A percentile compares a stretch with the other conserved stretches of the same genome.
Evolutionary conservation across 2,888 invertebrate species (phyloP).

Genomic region (Gisinianus flammeolus): DNA sequence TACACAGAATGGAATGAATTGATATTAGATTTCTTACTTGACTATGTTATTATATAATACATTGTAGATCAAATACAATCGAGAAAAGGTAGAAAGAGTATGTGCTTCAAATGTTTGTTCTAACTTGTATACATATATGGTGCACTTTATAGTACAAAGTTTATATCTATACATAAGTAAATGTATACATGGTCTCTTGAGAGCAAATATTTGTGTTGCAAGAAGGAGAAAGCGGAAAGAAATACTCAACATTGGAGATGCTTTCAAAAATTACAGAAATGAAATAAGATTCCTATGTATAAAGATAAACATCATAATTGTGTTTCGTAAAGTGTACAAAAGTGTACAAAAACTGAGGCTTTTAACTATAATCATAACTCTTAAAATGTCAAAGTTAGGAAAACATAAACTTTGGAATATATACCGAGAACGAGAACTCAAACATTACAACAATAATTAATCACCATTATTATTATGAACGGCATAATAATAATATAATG

Average conservation of each 20-base stretch:
- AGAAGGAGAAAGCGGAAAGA: background rate
- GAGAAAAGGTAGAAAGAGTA: too few relatives aligned
- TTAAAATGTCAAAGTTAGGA: background rate
- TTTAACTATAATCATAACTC: too few relatives aligned
- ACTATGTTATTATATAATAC: background rate
- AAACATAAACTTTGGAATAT: background rate
- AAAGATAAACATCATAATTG: background rate
- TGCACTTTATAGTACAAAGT: too few relatives aligned
- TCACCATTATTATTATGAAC: too few relatives aligned
- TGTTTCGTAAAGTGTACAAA: background rate
- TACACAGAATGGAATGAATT: background rate
- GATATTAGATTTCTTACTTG: background rate
- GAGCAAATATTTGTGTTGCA: background rate
- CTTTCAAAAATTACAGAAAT: background rate
- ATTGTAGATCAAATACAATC: too few relatives aligned
- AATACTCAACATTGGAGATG: slow-evolving; percentile 1
- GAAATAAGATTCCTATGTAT: background rate
- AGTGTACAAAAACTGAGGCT: too few relatives aligned
- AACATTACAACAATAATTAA: background rate
- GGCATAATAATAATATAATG: too few relatives aligned
- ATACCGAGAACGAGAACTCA: background rate
- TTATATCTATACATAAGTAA: background rate
- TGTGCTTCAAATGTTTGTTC: too few relatives aligned
- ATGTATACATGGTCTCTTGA: background rate
- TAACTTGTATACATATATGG: too few relatives aligned